These are phyloP conservation scores for Passer domesticus DNA, from an alignment of 2,113 vertebrate genomes.

Conservation along the genomic window DNA sequence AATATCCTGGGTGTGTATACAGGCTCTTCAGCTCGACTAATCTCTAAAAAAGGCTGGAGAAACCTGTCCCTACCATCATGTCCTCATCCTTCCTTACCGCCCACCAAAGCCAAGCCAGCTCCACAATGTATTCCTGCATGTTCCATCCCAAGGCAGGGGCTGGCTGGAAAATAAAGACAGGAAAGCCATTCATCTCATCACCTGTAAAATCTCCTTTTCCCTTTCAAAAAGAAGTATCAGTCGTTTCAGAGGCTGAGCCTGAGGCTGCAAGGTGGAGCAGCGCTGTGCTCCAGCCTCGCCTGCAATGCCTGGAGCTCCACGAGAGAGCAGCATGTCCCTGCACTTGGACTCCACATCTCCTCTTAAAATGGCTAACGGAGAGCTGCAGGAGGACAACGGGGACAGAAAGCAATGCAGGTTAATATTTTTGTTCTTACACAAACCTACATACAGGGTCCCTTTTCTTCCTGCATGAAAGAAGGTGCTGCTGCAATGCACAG, in stretches of 20 bases:
- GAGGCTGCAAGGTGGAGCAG: neutral
- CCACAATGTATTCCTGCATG: neutral
- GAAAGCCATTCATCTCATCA: neutral
- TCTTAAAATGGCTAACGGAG: constrained; percentile 3
- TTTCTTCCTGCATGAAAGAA: neutral
- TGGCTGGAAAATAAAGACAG: neutral
- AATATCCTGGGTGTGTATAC: neutral
- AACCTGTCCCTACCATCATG: neutral
- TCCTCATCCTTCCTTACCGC: neutral
- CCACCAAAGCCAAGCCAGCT: neutral
- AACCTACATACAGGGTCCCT: neutral
- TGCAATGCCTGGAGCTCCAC: constrained; percentile 12
- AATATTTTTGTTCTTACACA: neutral
- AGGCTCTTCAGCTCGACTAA: neutral
- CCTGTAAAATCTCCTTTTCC: neutral
- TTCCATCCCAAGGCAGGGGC: neutral
- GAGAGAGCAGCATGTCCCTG: constrained; percentile 57
- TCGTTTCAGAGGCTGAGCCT: neutral
- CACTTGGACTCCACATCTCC: neutral
- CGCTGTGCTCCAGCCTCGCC: neutral
- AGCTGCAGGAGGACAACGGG: neutral
- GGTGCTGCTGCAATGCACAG: neutral
- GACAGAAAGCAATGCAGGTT: neutral
- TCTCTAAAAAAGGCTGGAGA: neutral
- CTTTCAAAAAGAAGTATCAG: neutral